A percentile compares a stretch with the other conserved stretches of the same genome.
Evolutionary conservation across 2,888 invertebrate species (phyloP).

Genomic region (Lucinisca nassula): DNA sequence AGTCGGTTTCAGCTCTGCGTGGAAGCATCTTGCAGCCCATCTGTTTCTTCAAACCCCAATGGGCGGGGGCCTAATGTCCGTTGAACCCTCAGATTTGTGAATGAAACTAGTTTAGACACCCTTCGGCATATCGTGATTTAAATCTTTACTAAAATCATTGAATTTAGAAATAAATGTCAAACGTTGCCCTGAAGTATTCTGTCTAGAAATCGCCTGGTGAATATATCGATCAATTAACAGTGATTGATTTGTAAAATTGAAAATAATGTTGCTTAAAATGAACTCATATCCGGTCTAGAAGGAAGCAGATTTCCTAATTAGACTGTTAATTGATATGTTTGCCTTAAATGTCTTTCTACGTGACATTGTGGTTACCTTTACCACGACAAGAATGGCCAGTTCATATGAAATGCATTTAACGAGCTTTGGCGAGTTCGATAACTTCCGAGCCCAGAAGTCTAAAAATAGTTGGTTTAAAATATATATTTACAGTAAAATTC

Average conservation of each 20-base stretch:
- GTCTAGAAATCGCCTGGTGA: not conserved
- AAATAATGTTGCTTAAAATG: not conserved
- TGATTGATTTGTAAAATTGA: not conserved
- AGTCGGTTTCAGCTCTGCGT: too few species aligned
- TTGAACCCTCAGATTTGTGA: not conserved
- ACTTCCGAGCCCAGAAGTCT: too few species aligned
- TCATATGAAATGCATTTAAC: too few species aligned
- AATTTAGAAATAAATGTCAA: constrained; percentile 14
- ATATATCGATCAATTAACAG: not conserved
- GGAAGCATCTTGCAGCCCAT: too few species aligned
- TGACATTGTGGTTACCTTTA: not conserved
- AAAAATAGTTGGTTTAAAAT: too few species aligned
- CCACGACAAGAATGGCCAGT: too few species aligned
- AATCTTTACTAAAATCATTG: not conserved
- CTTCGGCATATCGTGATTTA: not conserved
- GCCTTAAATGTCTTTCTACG: constrained; percentile 2
- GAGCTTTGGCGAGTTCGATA: too few species aligned
- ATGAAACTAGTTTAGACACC: not conserved
- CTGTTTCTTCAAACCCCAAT: too few species aligned
- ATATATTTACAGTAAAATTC: too few species aligned
- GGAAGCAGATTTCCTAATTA: not conserved
- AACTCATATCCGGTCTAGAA: constrained; percentile 9
- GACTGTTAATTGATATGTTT: not conserved
- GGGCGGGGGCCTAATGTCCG: too few species aligned
- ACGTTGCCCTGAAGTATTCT: not conserved